Base-by-base conservation (phyloP, 2,113 vertebrate genomes). In the Machaerirhynchus nigripectus region DNA sequence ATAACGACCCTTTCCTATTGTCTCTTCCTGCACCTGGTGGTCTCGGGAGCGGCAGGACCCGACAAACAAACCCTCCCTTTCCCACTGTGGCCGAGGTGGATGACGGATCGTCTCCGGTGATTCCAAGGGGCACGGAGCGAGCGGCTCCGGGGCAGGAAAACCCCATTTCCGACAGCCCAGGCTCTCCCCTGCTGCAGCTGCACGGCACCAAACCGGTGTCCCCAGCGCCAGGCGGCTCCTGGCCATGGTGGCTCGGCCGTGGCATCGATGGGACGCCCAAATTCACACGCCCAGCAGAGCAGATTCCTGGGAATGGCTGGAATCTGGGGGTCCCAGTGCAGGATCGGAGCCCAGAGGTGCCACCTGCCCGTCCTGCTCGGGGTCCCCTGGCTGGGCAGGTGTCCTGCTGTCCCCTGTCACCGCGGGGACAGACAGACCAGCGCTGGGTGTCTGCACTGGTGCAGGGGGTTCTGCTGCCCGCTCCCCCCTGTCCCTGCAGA, bases 161-260 rank as follows among this genome's bases (percentile, higher is more conserved):
- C 4, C 42, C 37, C 21, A 5, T 87, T 92, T 89, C 89, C 67
- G 37, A 2, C 7, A 1, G 61, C 3, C 35, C 85, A 21, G 92
- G 13, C 77, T 13, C 37, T 26, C 1, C 0, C 6, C 47, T 28
- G 84, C 22, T 24, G 69, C 81, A 4, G 70, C 76, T 23, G 63
- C 56, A 5, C n/a, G 1, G 52, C 9, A 0, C 19, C 67, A 40
- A 40, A 26, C 6, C 0, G 0, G 0, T 3, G 60, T 23, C 55
- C 56, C 57, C 3, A 2, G 42, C 13, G 33, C 75, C 2, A 0
- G 17, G 42, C 3, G n/a, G 53, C 37, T n/a, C 53, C 42, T 35
- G 67, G 55, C 55, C 33, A 4, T 2, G 1, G 27, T 23, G 57
- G 15, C 85, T 56, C 40, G 64, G 52, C 80, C 16, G 1, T 12